Base-by-base conservation (phyloP, 2,113 vertebrate genomes). In the Phoenicopterus ruber region DNA sequence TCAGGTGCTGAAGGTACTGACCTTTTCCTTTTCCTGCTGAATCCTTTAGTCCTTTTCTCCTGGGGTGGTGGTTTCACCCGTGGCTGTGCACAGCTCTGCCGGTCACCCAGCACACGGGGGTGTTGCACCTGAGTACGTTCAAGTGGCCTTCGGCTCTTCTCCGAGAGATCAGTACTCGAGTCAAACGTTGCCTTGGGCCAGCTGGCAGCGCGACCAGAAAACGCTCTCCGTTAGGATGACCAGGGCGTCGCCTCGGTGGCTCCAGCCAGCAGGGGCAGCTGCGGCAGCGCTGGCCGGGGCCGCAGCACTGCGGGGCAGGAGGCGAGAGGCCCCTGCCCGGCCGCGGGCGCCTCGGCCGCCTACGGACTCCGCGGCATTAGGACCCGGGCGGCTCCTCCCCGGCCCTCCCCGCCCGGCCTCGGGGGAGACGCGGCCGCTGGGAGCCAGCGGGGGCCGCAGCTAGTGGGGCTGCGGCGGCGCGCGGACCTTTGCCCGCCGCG, bases 91-190 rank as follows among this genome's bases (percentile, higher is more conserved):
- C 66, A 22, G 26, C 59, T n/a, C 82, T 38, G 58, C 84, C 47
- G 0, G 28, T 26, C 61, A 10, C 62, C 57, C 28, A 5, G n/a
- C 61, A 1, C 71, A n/a, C n/a, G n/a, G n/a, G n/a, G n/a, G n/a
- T n/a, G n/a, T n/a, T n/a, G n/a, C n/a, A 25, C 47, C 1, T 0
- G 20, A 29, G 31, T 5, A 1, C 22, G 13, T 66, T 34, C 42
- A 3, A 1, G 58, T 1, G 63, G 20, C 49, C 44, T 38, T 10
- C 1, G 57, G 10, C 6, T 8, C 9, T 14, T 32, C 46, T 16
- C 50, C 1, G 13, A 17, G 25, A 15, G 11, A 16, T 58, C 25
- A 19, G 0, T 5, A 3, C 19, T 31, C 25, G 10, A 50, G 15
- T 17, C 36, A 6, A 5, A 9, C 2, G 36, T 17, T 14, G 62